Base-by-base conservation (phyloP, 2,797 vertebrate species). In the Eidolon dupreanum region DNA sequence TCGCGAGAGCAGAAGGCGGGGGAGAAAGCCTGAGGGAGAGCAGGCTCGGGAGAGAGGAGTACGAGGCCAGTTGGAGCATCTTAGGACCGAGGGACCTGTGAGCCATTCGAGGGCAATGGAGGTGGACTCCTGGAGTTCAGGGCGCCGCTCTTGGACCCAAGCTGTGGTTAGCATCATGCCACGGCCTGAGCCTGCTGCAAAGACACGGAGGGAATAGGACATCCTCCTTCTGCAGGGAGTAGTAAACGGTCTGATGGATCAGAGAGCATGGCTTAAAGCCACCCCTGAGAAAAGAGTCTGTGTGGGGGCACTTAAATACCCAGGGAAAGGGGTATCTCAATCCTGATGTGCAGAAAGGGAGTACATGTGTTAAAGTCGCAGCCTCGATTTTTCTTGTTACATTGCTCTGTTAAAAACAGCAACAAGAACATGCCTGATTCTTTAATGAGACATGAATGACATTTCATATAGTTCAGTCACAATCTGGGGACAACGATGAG, bases 201-300 rank as follows among this genome's bases (percentile, higher is more conserved):
- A 15, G 57, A 53, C 5, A 28, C 5, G 8, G 36, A 61, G 11
- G 7, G n/a, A 3, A 11, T 31, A 9, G 22, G 26, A 63, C 28
- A 12, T 5, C n/a, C 71, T 55, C 33, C 1, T 81, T 79, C 59
- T 68, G 20, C n/a, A 55, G 28, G 46, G 82, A 87, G 24, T 0
- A 31, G 13, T 63, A 74, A 41, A n/a, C 0, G 10, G 38, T 38
- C 0, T 0, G 20, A 74, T 3, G 33, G 66, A 66, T 11, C 46
- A 86, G 46, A 75, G 3, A 68, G 11, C 16, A 8, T 24, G 36
- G 49, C 66, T 73, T 43, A 12, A 59, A 77, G 46, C 63, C 15
- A 33, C 9, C 12, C 84, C 55, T 33, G 24, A 22, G 31, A n/a
- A 82, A 49, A 75, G 26, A 43, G 55, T 36, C n/a, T 8, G 4